These are phyloP conservation scores for Melipona bicolor DNA, from an alignment of 2,888 invertebrate species.

Conservation along the genomic window DNA sequence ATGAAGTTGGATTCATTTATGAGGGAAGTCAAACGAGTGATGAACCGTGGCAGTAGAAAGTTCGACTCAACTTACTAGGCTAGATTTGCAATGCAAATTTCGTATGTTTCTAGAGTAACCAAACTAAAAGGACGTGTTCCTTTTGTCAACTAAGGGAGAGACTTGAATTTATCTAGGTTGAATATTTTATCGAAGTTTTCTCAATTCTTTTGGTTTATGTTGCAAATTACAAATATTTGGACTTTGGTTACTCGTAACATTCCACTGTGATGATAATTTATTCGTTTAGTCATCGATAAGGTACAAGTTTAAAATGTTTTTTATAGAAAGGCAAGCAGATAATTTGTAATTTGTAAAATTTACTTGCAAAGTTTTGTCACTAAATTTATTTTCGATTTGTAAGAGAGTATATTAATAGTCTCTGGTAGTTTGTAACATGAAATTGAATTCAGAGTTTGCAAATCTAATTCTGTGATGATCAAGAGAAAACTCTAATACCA, in stretches of 20 bases:
- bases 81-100: not conserved
- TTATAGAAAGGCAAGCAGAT: not conserved
- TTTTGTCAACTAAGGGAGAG: not conserved
- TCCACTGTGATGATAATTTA: not conserved
- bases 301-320: no score
- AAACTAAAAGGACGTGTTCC: not conserved
- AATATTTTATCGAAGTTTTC: not conserved
- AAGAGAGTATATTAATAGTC: not conserved
- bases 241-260: no score
- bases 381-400: not conserved
- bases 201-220: not conserved
- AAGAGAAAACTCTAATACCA: not conserved
- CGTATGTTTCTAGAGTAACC: not conserved
- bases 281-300: no score
- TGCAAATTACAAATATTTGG: not conserved
- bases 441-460: not conserved
- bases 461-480: not conserved
- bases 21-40: slow-evolving; percentile 1
- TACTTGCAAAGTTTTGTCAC: not conserved
- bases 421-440: not conserved
- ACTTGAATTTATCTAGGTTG: not conserved
- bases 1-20: not conserved
- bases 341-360: not conserved
- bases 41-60: slow-evolving; percentile 5
- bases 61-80: not conserved